These are phyloP conservation scores for Drosophila lowei DNA, from an alignment of 1,140 invertebrate species.

Conservation along the genomic window DNA sequence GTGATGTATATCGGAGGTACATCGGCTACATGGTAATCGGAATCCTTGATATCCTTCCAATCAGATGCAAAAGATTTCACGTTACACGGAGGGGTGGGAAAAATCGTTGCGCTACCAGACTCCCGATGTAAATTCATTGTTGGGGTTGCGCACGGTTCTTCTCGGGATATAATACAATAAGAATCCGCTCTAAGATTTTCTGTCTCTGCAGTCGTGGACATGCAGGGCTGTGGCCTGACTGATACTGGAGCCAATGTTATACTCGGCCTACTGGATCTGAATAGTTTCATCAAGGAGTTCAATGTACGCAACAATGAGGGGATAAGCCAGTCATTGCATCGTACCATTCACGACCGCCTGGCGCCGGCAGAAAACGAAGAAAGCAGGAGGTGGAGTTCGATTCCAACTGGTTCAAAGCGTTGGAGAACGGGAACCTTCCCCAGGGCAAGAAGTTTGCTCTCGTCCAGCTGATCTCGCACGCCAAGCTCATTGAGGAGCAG, in stretches of 20 bases:
- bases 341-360: conserved; percentile 85
- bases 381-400: conserved; percentile 46
- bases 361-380: conserved; percentile 55
- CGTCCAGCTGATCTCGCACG: conserved; percentile 59
- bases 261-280: conserved; percentile 86
- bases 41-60: too few species aligned
- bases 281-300: conserved; percentile 86
- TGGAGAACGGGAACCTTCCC: conserved; percentile 33
- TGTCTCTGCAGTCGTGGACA: conserved; percentile 85
- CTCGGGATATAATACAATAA: too few species aligned
- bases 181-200: too few species aligned
- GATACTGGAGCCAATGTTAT: conserved; percentile 85
- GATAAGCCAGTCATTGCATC: conserved; percentile 84
- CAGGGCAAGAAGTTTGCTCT: conserved; percentile 58
- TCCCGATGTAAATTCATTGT: conserved; percentile 87
- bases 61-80: conserved; percentile 84
- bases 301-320: conserved; percentile 87
- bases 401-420: conserved; percentile 35
- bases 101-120: conserved; percentile 88
- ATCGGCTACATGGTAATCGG: too few species aligned
- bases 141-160: conserved; percentile 87
- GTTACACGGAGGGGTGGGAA: conserved; percentile 90
- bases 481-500: conserved; percentile 73
- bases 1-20: conserved; percentile 55
- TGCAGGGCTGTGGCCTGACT: conserved; percentile 88